phyloP scores from a whole-genome alignment of 2,888 invertebrate species.

The Scaptodrosophila latifasciaeformis region DNA sequence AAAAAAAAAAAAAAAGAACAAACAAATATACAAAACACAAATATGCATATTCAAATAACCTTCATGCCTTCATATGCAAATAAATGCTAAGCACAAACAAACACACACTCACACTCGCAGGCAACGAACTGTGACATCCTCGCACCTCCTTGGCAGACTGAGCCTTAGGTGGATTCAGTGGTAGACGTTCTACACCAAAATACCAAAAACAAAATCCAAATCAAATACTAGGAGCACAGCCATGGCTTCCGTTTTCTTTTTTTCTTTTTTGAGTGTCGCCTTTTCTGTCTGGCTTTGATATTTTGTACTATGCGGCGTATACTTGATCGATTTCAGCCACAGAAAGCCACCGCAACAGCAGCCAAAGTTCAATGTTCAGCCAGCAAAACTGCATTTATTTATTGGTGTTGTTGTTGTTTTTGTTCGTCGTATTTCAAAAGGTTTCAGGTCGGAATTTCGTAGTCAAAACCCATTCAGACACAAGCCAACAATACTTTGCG shows the following conservation, averaged over 20 bases:
- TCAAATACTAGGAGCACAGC: neutral
- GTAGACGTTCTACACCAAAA: no score
- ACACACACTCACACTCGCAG: neutral
- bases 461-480: no score
- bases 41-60: conserved; percentile 12
- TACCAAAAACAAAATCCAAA: no score
- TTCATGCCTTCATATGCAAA: conserved; percentile 50
- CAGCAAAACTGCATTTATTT: no score
- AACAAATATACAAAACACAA: neutral
- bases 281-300: neutral
- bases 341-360: neutral
- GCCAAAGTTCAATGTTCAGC: conserved; percentile 33
- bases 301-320: conserved; percentile 35
- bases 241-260: neutral
- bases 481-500: no score
- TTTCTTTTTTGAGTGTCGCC: conserved; percentile 4
- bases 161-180: no score
- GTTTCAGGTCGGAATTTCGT: no score
- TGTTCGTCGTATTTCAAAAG: no score
- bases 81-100: conserved; percentile 51
- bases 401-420: no score
- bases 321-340: conserved; percentile 53
- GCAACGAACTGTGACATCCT: no score
- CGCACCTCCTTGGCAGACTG: no score
- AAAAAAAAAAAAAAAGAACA: conserved; percentile 53